Percentiles rank a stretch among this genome's conserved stretches.
Conservation (phyloP, 2,113 vertebrate species). For the Serinus canaria region DNA sequence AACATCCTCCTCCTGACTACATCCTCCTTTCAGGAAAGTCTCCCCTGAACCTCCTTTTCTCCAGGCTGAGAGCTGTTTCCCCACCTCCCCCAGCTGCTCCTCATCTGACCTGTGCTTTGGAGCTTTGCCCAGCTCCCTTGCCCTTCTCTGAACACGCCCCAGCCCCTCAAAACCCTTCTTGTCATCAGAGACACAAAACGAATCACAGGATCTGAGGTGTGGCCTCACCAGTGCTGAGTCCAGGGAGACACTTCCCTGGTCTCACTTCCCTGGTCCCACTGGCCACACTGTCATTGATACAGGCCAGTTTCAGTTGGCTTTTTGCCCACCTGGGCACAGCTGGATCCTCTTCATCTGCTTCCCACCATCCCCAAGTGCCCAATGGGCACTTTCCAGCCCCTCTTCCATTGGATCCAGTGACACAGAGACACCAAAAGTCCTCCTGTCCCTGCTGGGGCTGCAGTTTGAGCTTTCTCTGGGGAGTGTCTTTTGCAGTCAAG, state of each 20-base stretch:
- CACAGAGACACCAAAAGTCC: neutral
- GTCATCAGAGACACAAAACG: neutral
- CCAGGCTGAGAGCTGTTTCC: neutral
- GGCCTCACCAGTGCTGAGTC: neutral
- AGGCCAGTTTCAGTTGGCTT: neutral
- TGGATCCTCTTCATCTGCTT: neutral
- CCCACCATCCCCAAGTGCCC: neutral
- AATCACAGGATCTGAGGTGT: neutral
- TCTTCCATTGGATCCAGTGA: neutral
- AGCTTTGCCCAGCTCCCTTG: neutral
- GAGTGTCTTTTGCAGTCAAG: neutral
- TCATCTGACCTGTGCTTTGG: neutral
- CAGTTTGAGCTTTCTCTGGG: neutral
- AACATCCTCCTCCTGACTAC: neutral
- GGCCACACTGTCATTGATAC: neutral
- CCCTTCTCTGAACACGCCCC: fast-evolving
- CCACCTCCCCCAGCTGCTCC: neutral
- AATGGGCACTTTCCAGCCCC: neutral
- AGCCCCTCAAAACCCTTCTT: neutral
- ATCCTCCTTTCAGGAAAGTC: neutral
- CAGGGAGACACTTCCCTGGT: neutral
- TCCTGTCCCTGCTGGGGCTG: neutral
- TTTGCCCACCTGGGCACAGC: neutral
- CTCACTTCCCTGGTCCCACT: neutral
- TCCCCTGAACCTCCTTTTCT: neutral